Evolutionary conservation across 2,797 vertebrate species (phyloP).

Genomic region (Columba guinea): DNA sequence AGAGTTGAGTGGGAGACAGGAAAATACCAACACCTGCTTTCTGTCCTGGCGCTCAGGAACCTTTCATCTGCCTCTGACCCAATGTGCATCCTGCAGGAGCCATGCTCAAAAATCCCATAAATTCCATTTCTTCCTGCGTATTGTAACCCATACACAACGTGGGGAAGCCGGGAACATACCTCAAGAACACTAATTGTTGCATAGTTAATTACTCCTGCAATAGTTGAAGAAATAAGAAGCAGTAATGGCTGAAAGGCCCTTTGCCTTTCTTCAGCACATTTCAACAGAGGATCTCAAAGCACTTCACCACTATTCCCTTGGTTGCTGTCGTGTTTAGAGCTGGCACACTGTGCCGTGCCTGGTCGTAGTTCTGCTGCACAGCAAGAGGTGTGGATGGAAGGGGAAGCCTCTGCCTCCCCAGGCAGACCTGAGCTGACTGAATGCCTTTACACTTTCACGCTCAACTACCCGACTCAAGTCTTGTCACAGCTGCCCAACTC

Average conservation of each 20-base stretch:
- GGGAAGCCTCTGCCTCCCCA: not conserved
- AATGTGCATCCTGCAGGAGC: not conserved
- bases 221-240: not conserved
- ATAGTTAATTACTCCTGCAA: not conserved
- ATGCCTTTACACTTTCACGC: not conserved
- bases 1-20: not conserved
- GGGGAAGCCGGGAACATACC: not conserved
- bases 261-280: conserved; percentile 58
- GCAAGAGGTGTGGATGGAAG: not conserved
- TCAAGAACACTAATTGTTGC: not conserved
- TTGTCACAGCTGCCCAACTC: accelerated
- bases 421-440: not conserved
- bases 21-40: not conserved
- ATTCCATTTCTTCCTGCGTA: not conserved
- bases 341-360: accelerated
- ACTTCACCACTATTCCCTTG: not conserved
- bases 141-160: accelerated
- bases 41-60: not conserved
- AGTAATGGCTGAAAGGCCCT: not conserved
- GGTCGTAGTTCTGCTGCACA: not conserved
- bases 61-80: not conserved
- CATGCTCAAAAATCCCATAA: not conserved
- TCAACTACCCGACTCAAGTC: not conserved
- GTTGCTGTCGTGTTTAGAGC: not conserved
- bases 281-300: conserved; percentile 71